These are phyloP conservation scores for Manis crassicaudata DNA, from an alignment of 2,797 vertebrate species.

Conservation along the genomic window DNA sequence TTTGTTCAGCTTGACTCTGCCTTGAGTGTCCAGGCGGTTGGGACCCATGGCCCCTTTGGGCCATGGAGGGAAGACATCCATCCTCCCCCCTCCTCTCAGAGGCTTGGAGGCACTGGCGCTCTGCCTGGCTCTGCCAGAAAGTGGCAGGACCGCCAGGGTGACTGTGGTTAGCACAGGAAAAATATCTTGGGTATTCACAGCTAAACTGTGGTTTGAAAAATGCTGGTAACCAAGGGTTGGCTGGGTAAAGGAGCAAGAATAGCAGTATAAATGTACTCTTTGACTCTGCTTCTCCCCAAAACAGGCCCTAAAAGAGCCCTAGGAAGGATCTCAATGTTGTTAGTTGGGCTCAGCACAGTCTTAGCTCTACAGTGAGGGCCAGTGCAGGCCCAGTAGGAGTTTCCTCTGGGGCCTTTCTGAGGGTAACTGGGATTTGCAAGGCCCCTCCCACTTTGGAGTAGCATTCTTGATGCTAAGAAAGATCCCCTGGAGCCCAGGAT, in stretches of 20 bases:
- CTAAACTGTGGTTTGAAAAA: slow-evolving; percentile 66
- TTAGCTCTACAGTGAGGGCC: background rate
- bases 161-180: slow-evolving; percentile 69
- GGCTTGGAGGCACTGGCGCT: slow-evolving; percentile 62
- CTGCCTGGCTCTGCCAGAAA: slow-evolving; percentile 75
- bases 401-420: background rate
- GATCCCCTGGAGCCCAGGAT: background rate
- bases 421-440: background rate
- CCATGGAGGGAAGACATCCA: background rate
- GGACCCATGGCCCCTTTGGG: slow-evolving; percentile 52
- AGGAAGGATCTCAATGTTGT: background rate
- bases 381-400: background rate
- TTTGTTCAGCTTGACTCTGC: slow-evolving; percentile 67
- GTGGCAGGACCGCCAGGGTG: slow-evolving; percentile 60
- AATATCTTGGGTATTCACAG: slow-evolving; percentile 75
- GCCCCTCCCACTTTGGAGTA: background rate
- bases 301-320: background rate
- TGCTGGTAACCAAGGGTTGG: slow-evolving; percentile 57
- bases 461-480: background rate
- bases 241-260: slow-evolving; percentile 48
- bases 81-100: background rate
- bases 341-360: background rate
- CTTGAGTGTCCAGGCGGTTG: slow-evolving; percentile 8
- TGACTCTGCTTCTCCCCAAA: slow-evolving; percentile 42
- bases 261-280: slow-evolving; percentile 61